Evolutionary conservation across 2,888 invertebrate species (phyloP), one percentile per base, ranked within the genome.

Genomic region (Iselma pallidipennis): DNA sequence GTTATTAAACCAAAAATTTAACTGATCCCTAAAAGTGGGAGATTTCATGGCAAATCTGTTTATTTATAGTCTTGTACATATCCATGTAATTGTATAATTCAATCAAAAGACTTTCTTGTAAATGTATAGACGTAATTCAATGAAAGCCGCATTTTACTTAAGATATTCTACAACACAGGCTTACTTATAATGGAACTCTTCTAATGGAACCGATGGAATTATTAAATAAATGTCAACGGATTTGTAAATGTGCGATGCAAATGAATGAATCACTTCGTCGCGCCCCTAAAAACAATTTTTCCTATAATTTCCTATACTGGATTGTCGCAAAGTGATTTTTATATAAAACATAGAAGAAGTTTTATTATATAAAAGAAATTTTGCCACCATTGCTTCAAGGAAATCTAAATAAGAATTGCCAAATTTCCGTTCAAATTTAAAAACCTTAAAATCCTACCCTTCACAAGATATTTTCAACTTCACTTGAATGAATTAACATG

Each of bases 241-340:
- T 56, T 63, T 63, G 49, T 42, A 57, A 29, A 52, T 57, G 57
- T 42, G 42, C 48, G 56, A 61, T 61, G 57, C 52, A 61, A 61
- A 61, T 61, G 56, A 56, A 55, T 60, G 42, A 49, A 52, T 52
- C 49, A 45, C 37, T 61, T 53, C 56, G n/a, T n/a, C n/a, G n/a
- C n/a, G n/a, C n/a, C n/a, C n/a, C n/a, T n/a, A n/a, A n/a, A n/a
- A n/a, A n/a, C n/a, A 51, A 51, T 60, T 57, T 45, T 55, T 55
- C 51, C 42, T 37, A 3, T 37, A n/a, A 16, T 26, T 12, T 21
- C 21, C 49, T 4, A 49, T 12, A 12, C 23, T 49, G 6, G 7
- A 10, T 16, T 1, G 7, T 26, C 2, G 10, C 21, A 1, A 50
- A 50, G 23, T 28, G n/a, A 50, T 4, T 12, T n/a, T 10, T 2